Evolutionary conservation across 2,888 invertebrate species (phyloP).

Genomic region (Melolontha melolontha): DNA sequence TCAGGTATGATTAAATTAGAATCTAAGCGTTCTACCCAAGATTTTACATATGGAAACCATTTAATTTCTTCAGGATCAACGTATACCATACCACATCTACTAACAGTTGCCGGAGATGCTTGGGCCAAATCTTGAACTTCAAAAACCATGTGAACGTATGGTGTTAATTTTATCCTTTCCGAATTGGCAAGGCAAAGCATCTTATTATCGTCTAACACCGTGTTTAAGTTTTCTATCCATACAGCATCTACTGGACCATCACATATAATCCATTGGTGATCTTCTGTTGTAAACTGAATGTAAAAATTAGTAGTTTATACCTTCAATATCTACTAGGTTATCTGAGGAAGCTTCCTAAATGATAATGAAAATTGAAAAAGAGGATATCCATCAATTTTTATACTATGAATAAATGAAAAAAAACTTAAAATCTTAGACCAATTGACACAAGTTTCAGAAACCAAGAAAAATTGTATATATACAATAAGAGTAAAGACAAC

Average conservation of each 20-base stretch:
- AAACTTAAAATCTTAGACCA: too few relatives aligned
- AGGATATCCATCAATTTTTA: too few relatives aligned
- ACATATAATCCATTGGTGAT: conserved; percentile 93
- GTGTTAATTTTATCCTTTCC: conserved; percentile 89
- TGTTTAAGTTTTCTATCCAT: conserved; percentile 96
- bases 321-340: too few relatives aligned
- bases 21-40: conserved; percentile 76
- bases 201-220: conserved; percentile 92
- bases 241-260: conserved; percentile 94
- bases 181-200: conserved; percentile 93
- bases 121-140: conserved; percentile 88
- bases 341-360: too few relatives aligned
- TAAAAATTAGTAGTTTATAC: neutral
- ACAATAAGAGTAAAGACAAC: too few relatives aligned
- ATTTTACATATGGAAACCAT: conserved; percentile 83
- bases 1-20: conserved; percentile 69
- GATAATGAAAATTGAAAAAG: too few relatives aligned
- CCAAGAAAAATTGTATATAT: too few relatives aligned
- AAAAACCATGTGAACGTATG: conserved; percentile 91
- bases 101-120: conserved; percentile 92
- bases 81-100: conserved; percentile 90
- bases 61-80: conserved; percentile 86
- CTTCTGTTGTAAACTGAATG: conserved; percentile 67
- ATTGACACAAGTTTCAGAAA: too few relatives aligned
- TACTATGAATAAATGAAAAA: too few relatives aligned